phyloP scores from a whole-genome alignment of 2,113 vertebrate species.

The Atherinomorus stipes region DNA sequence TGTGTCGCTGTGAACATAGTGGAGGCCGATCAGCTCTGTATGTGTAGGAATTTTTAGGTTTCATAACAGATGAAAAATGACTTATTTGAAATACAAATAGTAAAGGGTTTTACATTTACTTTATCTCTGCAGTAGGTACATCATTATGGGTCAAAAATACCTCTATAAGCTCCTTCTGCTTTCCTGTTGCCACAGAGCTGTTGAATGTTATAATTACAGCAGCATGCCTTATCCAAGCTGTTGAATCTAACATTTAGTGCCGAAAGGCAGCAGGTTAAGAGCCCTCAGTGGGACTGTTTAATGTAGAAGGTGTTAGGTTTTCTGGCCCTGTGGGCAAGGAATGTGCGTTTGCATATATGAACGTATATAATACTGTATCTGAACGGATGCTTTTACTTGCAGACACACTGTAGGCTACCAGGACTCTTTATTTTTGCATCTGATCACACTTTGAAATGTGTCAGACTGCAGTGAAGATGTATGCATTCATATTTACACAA shows the following conservation, averaged over 20 bases:
- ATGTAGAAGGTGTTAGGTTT: slow-evolving; percentile 28
- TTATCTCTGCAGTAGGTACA: background rate
- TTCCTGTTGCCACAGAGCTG: background rate
- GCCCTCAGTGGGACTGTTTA: slow-evolving; percentile 33
- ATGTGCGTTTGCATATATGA: background rate
- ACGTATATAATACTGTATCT: slow-evolving; percentile 1
- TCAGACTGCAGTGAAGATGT: background rate
- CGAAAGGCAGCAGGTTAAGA: slow-evolving; percentile 39
- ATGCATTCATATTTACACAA: background rate
- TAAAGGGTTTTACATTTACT: background rate
- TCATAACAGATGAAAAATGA: background rate
- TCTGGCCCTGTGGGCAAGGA: background rate
- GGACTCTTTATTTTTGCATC: too few species aligned
- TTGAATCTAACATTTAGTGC: slow-evolving; percentile 26
- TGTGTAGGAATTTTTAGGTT: background rate
- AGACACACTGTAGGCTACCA: too few species aligned
- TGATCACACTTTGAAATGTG: background rate
- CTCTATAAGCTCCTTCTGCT: slow-evolving; percentile 16
- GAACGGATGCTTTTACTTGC: background rate
- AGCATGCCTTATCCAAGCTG: slow-evolving; percentile 17
- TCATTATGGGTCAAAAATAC: slow-evolving; percentile 5
- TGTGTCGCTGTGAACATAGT: slow-evolving; percentile 7
- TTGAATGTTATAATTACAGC: slow-evolving; percentile 38
- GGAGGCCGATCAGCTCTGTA: slow-evolving; percentile 6
- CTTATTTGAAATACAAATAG: background rate